phyloP scores from a whole-genome alignment of 1,140 invertebrate species.

The Pygmarrhopalites habei region DNA sequence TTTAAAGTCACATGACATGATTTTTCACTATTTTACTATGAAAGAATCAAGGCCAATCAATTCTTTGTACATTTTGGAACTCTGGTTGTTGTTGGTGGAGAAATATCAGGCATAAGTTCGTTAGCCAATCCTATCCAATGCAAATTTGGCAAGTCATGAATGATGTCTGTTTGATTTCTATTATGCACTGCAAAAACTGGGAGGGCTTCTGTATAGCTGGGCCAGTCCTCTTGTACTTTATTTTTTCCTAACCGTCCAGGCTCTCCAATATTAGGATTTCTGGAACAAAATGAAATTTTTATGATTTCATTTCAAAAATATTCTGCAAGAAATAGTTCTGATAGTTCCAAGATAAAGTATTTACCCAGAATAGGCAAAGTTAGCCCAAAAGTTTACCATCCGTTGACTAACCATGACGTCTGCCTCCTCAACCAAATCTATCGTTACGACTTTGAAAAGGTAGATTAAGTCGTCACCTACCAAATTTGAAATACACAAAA shows the following conservation, averaged over 20 bases:
- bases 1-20: too few species aligned
- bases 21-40: too few species aligned
- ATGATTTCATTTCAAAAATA: not conserved
- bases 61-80: too few species aligned
- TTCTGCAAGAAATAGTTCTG: not conserved
- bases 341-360: not conserved
- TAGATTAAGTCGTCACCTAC: conserved; percentile 39
- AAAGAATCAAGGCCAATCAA: too few species aligned
- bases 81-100: too few species aligned
- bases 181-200: not conserved
- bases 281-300: not conserved
- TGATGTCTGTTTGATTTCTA: not conserved
- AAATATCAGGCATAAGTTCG: too few species aligned
- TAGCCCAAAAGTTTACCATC: conserved; percentile 35
- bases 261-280: conserved; percentile 1
- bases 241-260: not conserved
- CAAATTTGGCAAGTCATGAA: not conserved
- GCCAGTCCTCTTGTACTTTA: not conserved
- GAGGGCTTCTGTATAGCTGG: not conserved
- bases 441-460: conserved; percentile 22
- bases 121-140: not conserved
- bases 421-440: conserved; percentile 7
- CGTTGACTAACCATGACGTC: conserved; percentile 22
- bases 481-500: too few species aligned
- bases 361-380: conserved; percentile 38